Percentiles rank a stretch among this genome's conserved stretches.
Evolutionary conservation across 2,797 vertebrate species (phyloP).

Genomic region (Mionectes olivaceus): DNA sequence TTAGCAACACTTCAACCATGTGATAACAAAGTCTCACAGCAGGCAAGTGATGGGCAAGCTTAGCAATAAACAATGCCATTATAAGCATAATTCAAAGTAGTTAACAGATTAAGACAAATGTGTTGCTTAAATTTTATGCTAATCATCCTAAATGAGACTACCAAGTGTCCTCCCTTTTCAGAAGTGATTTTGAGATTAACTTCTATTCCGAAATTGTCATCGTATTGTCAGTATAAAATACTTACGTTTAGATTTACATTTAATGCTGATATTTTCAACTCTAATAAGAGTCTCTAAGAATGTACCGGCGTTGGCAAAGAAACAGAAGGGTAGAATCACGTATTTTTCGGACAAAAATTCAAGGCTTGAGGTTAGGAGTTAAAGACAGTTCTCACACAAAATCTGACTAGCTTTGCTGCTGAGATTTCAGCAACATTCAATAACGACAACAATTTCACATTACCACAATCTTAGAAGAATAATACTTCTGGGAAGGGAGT

Average conservation of each 20-base stretch:
- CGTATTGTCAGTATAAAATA: neutral
- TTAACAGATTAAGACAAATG: neutral
- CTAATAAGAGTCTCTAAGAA: neutral
- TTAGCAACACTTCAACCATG: neutral
- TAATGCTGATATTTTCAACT: neutral
- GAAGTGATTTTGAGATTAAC: neutral
- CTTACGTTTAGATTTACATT: neutral
- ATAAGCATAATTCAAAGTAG: neutral
- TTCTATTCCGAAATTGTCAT: neutral
- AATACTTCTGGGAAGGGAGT: neutral
- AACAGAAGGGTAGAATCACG: neutral
- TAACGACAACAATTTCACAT: neutral
- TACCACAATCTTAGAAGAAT: neutral
- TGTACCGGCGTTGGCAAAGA: neutral
- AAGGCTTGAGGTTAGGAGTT: neutral
- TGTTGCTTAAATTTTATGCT: neutral
- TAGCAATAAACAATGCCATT: neutral
- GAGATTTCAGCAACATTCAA: neutral
- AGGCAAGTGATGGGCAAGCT: neutral
- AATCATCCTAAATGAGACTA: neutral
- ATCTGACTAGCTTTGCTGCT: neutral
- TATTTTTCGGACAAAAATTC: neutral
- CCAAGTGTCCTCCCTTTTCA: neutral
- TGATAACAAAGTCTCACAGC: neutral
- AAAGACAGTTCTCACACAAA: neutral